These are phyloP conservation scores for Pomacea maculata DNA, from an alignment of 1,140 invertebrate species.

Conservation along the genomic window DNA sequence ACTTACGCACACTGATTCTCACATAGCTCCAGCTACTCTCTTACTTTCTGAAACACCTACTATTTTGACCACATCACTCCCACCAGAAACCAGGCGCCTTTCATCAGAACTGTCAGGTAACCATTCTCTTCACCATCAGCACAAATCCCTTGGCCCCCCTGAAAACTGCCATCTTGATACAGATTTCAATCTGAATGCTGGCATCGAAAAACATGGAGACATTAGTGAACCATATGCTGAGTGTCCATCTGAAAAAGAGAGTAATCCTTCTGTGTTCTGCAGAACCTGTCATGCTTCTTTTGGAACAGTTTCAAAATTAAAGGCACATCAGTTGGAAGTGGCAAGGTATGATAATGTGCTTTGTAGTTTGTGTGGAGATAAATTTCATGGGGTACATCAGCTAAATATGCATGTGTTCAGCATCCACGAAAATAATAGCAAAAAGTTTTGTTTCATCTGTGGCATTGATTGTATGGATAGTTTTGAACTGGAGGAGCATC, in stretches of 20 bases:
- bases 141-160: too few species aligned
- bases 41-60: too few species aligned
- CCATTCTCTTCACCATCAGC: too few species aligned
- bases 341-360: conserved; percentile 10
- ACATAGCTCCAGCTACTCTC: too few species aligned
- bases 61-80: too few species aligned
- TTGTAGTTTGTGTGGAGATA: conserved; percentile 10
- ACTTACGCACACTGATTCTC: too few species aligned
- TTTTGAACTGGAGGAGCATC: conserved; percentile 21
- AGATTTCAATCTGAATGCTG: neutral
- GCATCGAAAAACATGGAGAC: neutral
- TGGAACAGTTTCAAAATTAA: conserved; percentile 4
- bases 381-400: conserved; percentile 21
- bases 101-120: too few species aligned
- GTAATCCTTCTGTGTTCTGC: neutral
- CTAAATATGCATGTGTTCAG: conserved; percentile 21
- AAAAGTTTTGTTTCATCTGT: conserved; percentile 20
- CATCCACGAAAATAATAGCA: conserved; percentile 10
- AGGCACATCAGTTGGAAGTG: conserved; percentile 11
- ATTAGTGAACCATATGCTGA: neutral
- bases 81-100: too few species aligned
- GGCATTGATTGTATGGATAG: conserved; percentile 12
- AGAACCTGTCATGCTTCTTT: conserved; percentile 10
- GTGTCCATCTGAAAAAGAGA: neutral
- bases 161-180: too few species aligned